Percentiles rank a stretch among this genome's conserved stretches.
phyloP scores from a whole-genome alignment of 2,113 vertebrate species.

The human region DNA sequence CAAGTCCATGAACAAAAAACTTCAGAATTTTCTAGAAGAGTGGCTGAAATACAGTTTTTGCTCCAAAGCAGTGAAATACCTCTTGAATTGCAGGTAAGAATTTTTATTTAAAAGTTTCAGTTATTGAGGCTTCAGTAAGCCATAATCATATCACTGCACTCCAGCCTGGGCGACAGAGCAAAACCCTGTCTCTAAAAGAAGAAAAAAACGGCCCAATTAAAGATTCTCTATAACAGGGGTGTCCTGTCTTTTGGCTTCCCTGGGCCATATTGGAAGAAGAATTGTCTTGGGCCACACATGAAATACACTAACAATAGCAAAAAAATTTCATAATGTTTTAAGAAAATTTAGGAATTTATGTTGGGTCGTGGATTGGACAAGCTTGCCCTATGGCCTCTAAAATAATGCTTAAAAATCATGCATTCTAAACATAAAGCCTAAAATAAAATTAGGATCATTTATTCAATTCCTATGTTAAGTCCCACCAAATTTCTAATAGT shows the following conservation, averaged over 20 bases:
- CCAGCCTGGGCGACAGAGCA: too few species aligned
- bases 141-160: too few species aligned
- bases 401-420: not conserved
- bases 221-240: not conserved
- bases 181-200: not conserved
- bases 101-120: not conserved
- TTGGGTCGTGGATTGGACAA: too few species aligned
- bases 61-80: conserved; percentile 92
- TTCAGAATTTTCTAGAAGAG: conserved; percentile 89
- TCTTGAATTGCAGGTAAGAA: conserved; percentile 92
- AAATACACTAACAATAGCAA: too few species aligned
- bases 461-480: not conserved
- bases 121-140: too few species aligned
- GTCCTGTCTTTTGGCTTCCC: too few species aligned
- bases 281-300: too few species aligned
- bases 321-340: too few species aligned
- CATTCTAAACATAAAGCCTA: not conserved
- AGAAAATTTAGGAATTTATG: too few species aligned
- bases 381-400: not conserved
- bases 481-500: not conserved
- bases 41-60: conserved; percentile 91
- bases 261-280: too few species aligned
- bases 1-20: conserved; percentile 87
- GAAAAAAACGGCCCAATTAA: not conserved
- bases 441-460: conserved; percentile 28